Evolutionary conservation across 92 coral and sea anemone species (phyloP), one percentile per base, ranked within the genome.

Genomic region (Phenganax stokvisi): DNA sequence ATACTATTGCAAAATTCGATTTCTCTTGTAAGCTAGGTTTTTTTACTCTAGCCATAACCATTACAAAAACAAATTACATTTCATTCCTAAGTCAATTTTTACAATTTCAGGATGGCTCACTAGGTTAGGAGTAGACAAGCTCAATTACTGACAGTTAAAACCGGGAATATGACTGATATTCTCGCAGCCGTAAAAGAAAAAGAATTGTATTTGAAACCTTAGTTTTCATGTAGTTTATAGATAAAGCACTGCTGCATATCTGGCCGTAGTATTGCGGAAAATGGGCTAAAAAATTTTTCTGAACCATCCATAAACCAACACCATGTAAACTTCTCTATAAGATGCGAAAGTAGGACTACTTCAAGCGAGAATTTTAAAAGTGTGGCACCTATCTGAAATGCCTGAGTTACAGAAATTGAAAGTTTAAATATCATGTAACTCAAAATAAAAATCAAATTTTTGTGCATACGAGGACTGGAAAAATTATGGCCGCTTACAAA

Each of bases 361-460:
- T 67, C 72, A 67, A 67, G 51, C 29, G 51, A 51, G 72, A 67
- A 67, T 67, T 67, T 67, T 67, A 31, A 67, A 67, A 67, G 72
- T 67, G 72, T 67, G 72, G 72, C 72, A 67, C 72, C 51, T 67
- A 67, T 67, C 53, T 67, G 72, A 27, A 67, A 67, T 53, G 53
- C 30, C 60, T 72, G 57, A 72, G 52, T 72, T 72, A 72, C 44
- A 20, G 47, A 53, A 72, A 72, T 72, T 25, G 57, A 51, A 53
- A 15, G 12, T 47, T 47, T 72, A 51, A 53, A 72, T 72, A 72
- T 47, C 15, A 30, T 51, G 12, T 72, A 72, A 72, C 29, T 53
- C 53, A 67, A 67, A 67, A 67, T 16, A 67, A 27, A 16, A 67
- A 67, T 67, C 15, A 67, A 28, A 67, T 25, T 67, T 67, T 67